Evolutionary conservation across 2,113 vertebrate species (phyloP), one percentile per base, ranked within the genome.

Genomic region (Pomatorhinus ruficollis): DNA sequence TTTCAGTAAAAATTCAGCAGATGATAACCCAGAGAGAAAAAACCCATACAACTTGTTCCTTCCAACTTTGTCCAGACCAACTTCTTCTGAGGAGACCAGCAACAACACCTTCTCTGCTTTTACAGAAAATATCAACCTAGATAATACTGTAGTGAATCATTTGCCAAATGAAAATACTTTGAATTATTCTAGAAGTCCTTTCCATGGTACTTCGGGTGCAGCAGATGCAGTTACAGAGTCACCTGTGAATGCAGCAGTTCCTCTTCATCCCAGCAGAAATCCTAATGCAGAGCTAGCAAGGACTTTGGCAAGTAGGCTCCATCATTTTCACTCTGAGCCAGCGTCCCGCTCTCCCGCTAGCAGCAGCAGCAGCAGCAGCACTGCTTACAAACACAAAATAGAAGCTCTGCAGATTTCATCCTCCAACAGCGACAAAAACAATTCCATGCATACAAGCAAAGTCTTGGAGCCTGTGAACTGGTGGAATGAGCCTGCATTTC

Each of bases 1-100:
- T 80, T 95, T 81, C 90, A 90, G 71, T 87, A 97, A 90, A 76
- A 98, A 69, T 69, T 82, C 89, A 90, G 27, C 98, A 98, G 96
- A 96, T 96, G 63, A 93, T 86, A 70, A 83, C 11, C 77, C 83
- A 54, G 81, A 94, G 56, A 83, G 53, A 53, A 97, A 92, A 97
- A 94, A 27, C 9, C 15, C 10, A 22, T 72, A 93, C 63, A 87
- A 21, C 85, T 92, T 89, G 13, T 88, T 97, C 94, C 93, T 91
- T 75, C 76, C 92, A 66, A 77, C 52, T 59, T 15, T 69, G 54
- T 86, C 95, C 93, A 91, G 68, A 95, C 87, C 96, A 92, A 45
- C 94, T 93, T 85, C 92, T 95, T 94, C 96, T 88, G 56, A 79
- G 82, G 94, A 95, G 25, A 90, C 44, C 11, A 6, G 72, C 83